phyloP scores from a whole-genome alignment of 2,797 vertebrate species.

The Thaleichthys pacificus region DNA sequence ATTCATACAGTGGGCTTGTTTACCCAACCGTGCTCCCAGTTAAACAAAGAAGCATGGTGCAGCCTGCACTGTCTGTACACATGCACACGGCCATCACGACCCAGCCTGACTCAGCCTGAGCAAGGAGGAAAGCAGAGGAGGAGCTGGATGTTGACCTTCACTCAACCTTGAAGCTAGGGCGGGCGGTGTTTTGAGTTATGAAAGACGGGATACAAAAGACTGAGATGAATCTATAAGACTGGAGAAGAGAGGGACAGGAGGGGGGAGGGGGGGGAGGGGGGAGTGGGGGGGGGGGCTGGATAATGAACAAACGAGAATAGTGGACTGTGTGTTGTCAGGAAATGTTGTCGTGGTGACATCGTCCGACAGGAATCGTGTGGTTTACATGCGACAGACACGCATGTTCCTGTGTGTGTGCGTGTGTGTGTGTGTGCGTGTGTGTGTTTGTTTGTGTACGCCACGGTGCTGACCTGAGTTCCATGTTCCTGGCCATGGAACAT shows the following conservation, averaged over 20 bases:
- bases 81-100: slow-evolving; percentile 7
- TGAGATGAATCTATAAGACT: slow-evolving; percentile 9
- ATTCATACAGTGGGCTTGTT: slow-evolving; percentile 60
- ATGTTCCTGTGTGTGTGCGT: slow-evolving; percentile 15
- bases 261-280: neutral
- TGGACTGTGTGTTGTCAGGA: too few relatives aligned
- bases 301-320: too few relatives aligned
- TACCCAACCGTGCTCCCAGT: slow-evolving; percentile 30
- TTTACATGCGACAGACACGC: too few relatives aligned
- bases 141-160: slow-evolving; percentile 57
- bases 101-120: slow-evolving; percentile 11
- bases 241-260: neutral
- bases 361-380: too few relatives aligned
- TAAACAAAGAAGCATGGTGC: slow-evolving; percentile 12
- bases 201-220: slow-evolving; percentile 18
- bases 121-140: neutral
- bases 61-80: slow-evolving; percentile 12
- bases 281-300: neutral
- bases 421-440: slow-evolving; percentile 16
- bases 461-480: slow-evolving; percentile 27
- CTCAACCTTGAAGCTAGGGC: slow-evolving; percentile 53
- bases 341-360: too few relatives aligned
- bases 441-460: neutral
- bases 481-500: slow-evolving; percentile 32
- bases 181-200: slow-evolving; percentile 21